Evolutionary conservation across 2,888 invertebrate species (phyloP).

Genomic region (Mythimna loreyi): DNA sequence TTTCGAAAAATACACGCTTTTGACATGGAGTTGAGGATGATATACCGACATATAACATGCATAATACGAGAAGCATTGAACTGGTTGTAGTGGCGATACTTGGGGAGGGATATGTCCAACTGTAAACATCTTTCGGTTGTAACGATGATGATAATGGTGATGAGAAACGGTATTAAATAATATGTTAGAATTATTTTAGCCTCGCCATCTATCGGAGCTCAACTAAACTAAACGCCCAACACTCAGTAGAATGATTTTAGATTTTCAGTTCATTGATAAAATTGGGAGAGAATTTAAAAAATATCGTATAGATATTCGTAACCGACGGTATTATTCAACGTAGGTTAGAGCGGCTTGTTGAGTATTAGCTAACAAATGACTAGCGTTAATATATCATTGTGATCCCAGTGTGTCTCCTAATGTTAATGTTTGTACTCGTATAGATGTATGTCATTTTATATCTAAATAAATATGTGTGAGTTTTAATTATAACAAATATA

Average conservation of each 20-base stretch:
- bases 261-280: slow-evolving; percentile 30
- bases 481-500: slow-evolving; percentile 42
- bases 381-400: slow-evolving; percentile 70
- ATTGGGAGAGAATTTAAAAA: slow-evolving; percentile 49
- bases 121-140: too few relatives aligned
- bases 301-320: slow-evolving; percentile 58
- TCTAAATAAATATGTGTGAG: slow-evolving; percentile 45
- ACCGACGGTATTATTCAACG: slow-evolving; percentile 61
- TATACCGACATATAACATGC: too few relatives aligned
- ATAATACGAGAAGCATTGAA: too few relatives aligned
- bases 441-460: slow-evolving; percentile 56
- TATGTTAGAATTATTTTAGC: background rate
- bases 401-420: slow-evolving; percentile 81
- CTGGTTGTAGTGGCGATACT: too few relatives aligned
- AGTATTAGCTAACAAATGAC: slow-evolving; percentile 63
- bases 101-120: too few relatives aligned
- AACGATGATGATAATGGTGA: too few relatives aligned
- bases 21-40: too few relatives aligned
- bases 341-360: slow-evolving; percentile 60
- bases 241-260: slow-evolving; percentile 33
- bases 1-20: too few relatives aligned
- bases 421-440: slow-evolving; percentile 64
- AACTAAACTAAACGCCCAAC: slow-evolving; percentile 21
- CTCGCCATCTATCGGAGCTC: slow-evolving; percentile 14
- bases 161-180: background rate